Percentiles rank a stretch among this genome's conserved stretches.
Evolutionary conservation across 2,797 vertebrate genomes (phyloP).

Genomic region (Lycodopsis pacificus): DNA sequence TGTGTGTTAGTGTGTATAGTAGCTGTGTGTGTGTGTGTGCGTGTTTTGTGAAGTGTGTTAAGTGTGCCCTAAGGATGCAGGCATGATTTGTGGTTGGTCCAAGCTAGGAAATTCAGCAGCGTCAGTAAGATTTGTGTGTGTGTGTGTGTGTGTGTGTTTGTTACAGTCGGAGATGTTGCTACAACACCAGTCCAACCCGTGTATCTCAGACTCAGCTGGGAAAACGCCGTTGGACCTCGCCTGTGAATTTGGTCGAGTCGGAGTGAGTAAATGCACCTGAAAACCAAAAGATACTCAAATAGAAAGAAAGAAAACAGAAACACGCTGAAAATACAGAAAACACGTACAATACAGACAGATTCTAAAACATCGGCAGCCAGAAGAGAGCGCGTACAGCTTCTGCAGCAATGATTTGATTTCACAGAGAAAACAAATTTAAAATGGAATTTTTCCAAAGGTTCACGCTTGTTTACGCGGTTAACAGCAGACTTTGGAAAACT

Average conservation of each 20-base stretch:
- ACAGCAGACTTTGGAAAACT: neutral
- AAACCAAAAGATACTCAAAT: neutral
- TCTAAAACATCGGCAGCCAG: neutral
- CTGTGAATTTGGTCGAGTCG: constrained; percentile 96
- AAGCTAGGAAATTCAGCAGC: constrained; percentile 4
- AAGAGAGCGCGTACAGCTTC: neutral
- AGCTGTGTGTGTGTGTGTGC: constrained; percentile 36
- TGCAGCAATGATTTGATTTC: neutral
- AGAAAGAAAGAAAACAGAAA: neutral
- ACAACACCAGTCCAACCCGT: constrained; percentile 98
- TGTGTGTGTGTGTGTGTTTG: constrained; percentile 43
- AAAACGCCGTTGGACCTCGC: constrained; percentile 96
- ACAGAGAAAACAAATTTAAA: neutral
- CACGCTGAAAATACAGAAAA: neutral
- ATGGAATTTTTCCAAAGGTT: neutral
- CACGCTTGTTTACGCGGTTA: neutral
- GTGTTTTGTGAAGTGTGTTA: constrained; percentile 33
- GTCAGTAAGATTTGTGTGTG: constrained; percentile 28
- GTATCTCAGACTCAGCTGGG: constrained; percentile 94
- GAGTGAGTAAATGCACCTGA: constrained; percentile 81
- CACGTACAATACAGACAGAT: neutral
- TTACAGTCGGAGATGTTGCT: constrained; percentile 95
- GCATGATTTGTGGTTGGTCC: constrained; percentile 25
- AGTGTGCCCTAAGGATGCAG: constrained; percentile 35
- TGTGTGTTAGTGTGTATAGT: constrained; percentile 24